Percentiles rank a stretch among this genome's conserved stretches.
phyloP scores from a whole-genome alignment of 2,797 vertebrate genomes.

The Scyliorhinus canicula region DNA sequence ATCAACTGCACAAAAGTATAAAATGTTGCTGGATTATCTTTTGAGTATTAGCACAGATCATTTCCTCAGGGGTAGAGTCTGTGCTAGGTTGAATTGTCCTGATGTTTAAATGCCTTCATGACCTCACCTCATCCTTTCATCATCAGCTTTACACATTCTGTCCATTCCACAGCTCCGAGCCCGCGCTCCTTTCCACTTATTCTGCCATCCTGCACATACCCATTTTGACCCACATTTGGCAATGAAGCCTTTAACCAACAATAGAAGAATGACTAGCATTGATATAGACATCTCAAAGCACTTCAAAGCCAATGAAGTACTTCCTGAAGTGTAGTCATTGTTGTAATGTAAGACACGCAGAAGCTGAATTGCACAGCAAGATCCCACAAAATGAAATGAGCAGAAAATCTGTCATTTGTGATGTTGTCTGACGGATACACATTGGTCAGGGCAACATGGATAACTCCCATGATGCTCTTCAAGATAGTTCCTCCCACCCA shows the following conservation, averaged over 20 bases:
- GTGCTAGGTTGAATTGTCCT: background rate
- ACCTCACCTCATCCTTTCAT: background rate
- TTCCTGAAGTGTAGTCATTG: too few species aligned
- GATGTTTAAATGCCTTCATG: background rate
- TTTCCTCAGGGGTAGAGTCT: background rate
- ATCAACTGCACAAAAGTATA: background rate
- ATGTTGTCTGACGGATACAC: background rate
- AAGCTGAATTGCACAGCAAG: too few species aligned
- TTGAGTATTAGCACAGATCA: background rate
- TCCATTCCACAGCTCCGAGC: background rate
- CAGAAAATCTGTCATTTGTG: too few species aligned
- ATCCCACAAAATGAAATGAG: too few species aligned
- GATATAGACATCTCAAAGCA: too few species aligned
- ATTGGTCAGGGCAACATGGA: too few species aligned
- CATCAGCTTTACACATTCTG: background rate
- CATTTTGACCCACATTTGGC: background rate
- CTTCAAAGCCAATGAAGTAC: too few species aligned
- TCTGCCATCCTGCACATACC: background rate
- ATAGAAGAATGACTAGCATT: too few species aligned
- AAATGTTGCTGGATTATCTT: background rate
- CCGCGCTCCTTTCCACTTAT: background rate
- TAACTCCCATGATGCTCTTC: background rate
- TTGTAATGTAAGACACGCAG: too few species aligned
- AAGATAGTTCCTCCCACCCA: background rate
- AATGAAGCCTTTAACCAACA: background rate